These are phyloP conservation scores for Regulus satrapa DNA, from an alignment of 2,113 vertebrate species.

Conservation along the genomic window DNA sequence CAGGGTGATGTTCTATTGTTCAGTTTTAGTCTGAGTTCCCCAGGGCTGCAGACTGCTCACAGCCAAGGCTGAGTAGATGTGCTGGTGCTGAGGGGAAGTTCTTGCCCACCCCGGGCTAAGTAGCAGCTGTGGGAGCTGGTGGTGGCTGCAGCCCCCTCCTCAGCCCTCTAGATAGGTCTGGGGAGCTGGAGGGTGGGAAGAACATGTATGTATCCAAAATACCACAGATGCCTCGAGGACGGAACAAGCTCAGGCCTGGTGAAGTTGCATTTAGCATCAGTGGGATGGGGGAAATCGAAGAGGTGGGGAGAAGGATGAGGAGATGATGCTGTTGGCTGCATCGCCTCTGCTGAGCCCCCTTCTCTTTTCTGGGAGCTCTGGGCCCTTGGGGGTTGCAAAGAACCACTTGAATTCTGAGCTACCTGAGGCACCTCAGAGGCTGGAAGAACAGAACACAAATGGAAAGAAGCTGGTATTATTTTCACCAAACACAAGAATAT, in stretches of 20 bases:
- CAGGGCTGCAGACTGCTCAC: fast-evolving
- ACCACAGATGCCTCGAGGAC: not conserved
- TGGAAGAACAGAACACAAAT: not conserved
- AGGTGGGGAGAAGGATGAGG: not conserved
- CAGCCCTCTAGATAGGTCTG: not conserved
- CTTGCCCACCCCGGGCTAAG: not conserved
- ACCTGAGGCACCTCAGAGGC: not conserved
- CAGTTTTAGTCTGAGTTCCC: not conserved
- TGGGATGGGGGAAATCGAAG: not conserved
- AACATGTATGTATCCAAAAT: not conserved
- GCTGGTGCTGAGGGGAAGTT: not conserved
- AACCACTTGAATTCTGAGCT: not conserved
- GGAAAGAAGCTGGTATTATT: not conserved
- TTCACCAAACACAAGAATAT: not conserved
- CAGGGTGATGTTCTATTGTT: not conserved
- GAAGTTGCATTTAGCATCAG: not conserved
- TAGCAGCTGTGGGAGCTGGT: not conserved
- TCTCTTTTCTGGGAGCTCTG: fast-evolving
- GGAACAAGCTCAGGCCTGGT: not conserved
- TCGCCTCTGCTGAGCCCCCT: not conserved
- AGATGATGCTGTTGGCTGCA: not conserved
- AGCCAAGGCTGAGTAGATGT: not conserved
- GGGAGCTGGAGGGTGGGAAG: not conserved
- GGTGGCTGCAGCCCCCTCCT: not conserved
- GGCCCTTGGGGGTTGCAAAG: not conserved